Conservation (phyloP, 2,113 vertebrate species). For the Dromaius novaehollandiae region DNA sequence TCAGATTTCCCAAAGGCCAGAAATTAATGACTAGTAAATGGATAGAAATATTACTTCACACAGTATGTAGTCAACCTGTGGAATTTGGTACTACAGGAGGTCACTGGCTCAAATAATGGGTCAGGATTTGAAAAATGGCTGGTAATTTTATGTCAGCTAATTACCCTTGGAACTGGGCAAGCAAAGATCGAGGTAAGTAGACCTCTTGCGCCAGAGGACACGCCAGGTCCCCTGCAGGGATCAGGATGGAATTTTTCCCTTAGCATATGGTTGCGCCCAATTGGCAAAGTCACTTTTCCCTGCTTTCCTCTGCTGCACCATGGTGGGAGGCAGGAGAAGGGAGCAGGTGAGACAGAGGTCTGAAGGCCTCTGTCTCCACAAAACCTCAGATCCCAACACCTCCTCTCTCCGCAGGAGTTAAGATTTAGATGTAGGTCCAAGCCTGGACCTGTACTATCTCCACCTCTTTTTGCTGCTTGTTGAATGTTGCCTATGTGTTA, state of each 20-base stretch:
- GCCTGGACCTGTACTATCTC: not conserved
- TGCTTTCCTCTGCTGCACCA: not conserved
- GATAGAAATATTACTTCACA: conserved; percentile 68
- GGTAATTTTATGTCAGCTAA: conserved; percentile 57
- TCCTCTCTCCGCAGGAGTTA: not conserved
- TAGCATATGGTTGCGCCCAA: rapidly evolving
- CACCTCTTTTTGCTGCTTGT: not conserved
- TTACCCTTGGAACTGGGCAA: not conserved
- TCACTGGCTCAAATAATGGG: conserved; percentile 25
- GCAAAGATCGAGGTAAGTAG: not conserved
- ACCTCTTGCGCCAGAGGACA: not conserved
- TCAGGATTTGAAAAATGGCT: conserved; percentile 60
- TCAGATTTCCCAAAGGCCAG: conserved; percentile 67
- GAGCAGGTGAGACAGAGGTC: not conserved
- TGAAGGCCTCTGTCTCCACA: not conserved
- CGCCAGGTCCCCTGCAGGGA: not conserved
- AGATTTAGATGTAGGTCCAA: not conserved
- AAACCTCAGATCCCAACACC: not conserved
- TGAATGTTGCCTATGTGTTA: not conserved
- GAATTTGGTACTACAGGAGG: conserved; percentile 61
- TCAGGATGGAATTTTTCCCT: not conserved
- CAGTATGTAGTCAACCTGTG: conserved; percentile 61
- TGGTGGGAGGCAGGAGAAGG: not conserved
- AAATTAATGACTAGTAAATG: conserved; percentile 71
- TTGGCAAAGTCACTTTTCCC: not conserved